Conservation (phyloP, 2,888 invertebrate genomes). For the Ennomos erosarius region DNA sequence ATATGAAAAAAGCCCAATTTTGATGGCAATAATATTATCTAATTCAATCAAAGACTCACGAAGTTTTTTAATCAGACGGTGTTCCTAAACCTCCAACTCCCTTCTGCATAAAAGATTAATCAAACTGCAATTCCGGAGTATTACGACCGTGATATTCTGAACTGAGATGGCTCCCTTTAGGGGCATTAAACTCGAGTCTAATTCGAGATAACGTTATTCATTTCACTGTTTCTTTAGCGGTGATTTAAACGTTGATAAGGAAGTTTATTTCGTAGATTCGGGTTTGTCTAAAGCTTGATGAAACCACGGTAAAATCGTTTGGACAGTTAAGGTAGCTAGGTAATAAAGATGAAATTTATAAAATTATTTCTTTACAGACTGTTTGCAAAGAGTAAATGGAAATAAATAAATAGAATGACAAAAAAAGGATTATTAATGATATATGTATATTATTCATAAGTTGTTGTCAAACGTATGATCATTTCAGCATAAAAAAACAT, state of each 20-base stretch:
- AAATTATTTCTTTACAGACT: no score
- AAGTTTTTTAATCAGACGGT: slow-evolving; percentile 1
- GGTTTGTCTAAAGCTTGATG: slow-evolving; percentile 11
- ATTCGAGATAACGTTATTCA: slow-evolving; percentile 22
- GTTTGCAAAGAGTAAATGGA: no score
- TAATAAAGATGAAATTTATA: no score
- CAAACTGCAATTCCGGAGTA: slow-evolving; percentile 44
- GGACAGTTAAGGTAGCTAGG: background rate
- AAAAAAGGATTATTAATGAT: no score
- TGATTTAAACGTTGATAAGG: slow-evolving; percentile 27
- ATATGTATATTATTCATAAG: no score
- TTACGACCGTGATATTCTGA: slow-evolving; percentile 18
- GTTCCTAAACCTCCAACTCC: background rate
- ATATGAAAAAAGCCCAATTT: no score
- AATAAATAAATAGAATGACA: no score
- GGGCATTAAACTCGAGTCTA: slow-evolving; percentile 15
- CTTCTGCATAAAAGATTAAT: slow-evolving; percentile 32
- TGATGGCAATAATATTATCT: no score
- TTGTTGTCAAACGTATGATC: no score
- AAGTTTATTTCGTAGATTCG: slow-evolving; percentile 14
- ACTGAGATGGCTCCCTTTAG: slow-evolving; percentile 12
- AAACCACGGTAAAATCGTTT: background rate
- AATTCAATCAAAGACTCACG: background rate
- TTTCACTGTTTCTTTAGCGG: slow-evolving; percentile 23
- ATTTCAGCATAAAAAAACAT: no score